A percentile compares a stretch with the other conserved stretches of the same genome.
These are phyloP conservation scores for Trissolcus japonicus DNA, from an alignment of 2,888 invertebrate species.

Conservation along the genomic window DNA sequence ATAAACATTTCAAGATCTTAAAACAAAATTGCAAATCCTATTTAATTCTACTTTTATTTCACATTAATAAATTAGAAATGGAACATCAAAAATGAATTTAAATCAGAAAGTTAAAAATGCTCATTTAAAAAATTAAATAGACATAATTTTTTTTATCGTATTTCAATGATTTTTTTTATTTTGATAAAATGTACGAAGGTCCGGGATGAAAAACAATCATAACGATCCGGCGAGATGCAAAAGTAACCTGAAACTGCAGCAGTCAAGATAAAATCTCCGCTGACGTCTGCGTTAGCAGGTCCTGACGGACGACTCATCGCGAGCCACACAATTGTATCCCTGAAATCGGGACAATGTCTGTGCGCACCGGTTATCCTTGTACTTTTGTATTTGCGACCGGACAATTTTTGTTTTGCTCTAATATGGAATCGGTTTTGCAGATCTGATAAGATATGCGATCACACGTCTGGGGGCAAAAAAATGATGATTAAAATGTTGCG, in stretches of 20 bases:
- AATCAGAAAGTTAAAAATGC: too few species aligned
- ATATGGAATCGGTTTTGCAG: conserved; percentile 7
- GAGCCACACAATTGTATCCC: conserved; percentile 43
- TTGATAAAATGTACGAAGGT: conserved; percentile 54
- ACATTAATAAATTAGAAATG: too few species aligned
- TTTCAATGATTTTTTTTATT: too few species aligned
- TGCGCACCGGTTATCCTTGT: conserved; percentile 50
- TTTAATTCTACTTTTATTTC: too few species aligned
- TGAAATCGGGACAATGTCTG: conserved; percentile 32
- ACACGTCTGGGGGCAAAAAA: too few species aligned
- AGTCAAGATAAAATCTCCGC: conserved; percentile 67
- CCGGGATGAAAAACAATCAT: conserved; percentile 63
- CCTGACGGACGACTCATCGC: conserved; percentile 55
- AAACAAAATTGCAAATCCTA: too few species aligned
- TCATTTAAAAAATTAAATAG: too few species aligned
- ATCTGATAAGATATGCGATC: conserved; percentile 10
- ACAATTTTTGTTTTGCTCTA: conserved; percentile 33
- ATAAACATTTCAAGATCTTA: too few species aligned
- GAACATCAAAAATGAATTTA: too few species aligned
- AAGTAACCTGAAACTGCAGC: conserved; percentile 68
- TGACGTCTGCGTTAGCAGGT: conserved; percentile 72
- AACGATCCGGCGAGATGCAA: conserved; percentile 63
- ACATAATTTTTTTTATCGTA: too few species aligned
- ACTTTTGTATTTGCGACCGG: conserved; percentile 33
- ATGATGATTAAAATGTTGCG: not conserved